Base-by-base conservation (phyloP, 2,888 invertebrate genomes). In the Hemaris fuciformis region DNA sequence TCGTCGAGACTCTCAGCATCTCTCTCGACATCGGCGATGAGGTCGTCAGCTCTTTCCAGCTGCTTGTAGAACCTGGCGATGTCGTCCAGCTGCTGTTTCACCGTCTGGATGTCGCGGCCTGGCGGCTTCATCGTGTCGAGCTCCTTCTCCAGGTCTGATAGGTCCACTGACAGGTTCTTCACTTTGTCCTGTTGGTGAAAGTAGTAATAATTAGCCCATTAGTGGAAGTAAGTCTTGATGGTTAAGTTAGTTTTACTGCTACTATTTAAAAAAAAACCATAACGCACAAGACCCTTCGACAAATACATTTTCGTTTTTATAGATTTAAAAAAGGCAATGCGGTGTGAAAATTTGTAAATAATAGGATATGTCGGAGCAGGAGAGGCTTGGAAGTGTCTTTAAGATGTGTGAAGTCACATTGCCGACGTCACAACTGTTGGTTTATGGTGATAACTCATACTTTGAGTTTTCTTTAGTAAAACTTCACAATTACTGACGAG, bases 101-200 rank as follows among this genome's bases (percentile, higher is more conserved):
- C 96, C 0, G 95, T 95, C 81, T 97, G 97, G 48, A 98, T 94
- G 82, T 99, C 99, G 18, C 99, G 94, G 0, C 96, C 98, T 0
- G 98, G 96, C 0, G 98, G 96, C 77, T 96, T 96, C 94, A 98
- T 96, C 38, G 94, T 90, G 76, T 98, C 97, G 41, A 99, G 88
- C 70, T 98, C 97, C 61, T 95, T 95, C 80, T 99, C 98, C 60
- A 99, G 87, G 61, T 95, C 95, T 0, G 95, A 94, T 2, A 99
- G 87, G 80, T 98, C 96, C 67, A 95, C 94, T 20, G 95, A 95
- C 1, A 98, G 91, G 43, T 87, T 93, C 87, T 98, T 98, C 13
- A 98, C 95, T 88, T 97, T 96, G 66, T 98, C 97, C 95, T 91
- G 64, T 6, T 64, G 13, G 53, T 41, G 25, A 38, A 43, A 18